A percentile compares a stretch with the other conserved stretches of the same genome.
phyloP scores from a whole-genome alignment of 2,797 vertebrate genomes.

The Labeo calbasu region DNA sequence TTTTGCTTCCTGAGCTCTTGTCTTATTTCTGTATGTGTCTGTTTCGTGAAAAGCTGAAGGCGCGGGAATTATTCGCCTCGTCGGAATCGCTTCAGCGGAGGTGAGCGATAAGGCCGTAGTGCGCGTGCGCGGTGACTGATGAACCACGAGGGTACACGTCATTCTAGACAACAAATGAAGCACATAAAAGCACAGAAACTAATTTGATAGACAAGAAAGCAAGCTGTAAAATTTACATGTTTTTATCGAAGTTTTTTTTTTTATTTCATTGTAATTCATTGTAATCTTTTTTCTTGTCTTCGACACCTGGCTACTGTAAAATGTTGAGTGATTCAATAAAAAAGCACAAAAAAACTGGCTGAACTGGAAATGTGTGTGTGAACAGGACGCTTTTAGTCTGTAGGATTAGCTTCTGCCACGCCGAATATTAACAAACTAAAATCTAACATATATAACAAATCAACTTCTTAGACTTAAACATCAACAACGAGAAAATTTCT shows the following conservation, averaged over 20 bases:
- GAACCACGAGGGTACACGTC: background rate
- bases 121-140: slow-evolving; percentile 30
- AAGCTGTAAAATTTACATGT: too few species aligned
- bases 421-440: background rate
- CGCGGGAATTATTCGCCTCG: background rate
- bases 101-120: background rate
- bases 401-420: background rate
- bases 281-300: too few species aligned
- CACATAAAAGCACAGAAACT: background rate
- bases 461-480: background rate
- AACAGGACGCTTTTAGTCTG: background rate
- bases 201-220: too few species aligned
- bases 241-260: too few species aligned
- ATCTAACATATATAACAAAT: background rate
- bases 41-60: background rate
- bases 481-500: background rate
- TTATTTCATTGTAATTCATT: too few species aligned
- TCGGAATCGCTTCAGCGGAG: background rate
- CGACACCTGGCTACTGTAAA: too few species aligned
- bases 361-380: background rate
- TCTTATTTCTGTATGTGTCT: background rate
- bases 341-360: background rate
- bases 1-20: background rate
- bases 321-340: too few species aligned
- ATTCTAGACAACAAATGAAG: background rate